phyloP scores from a whole-genome alignment of 2,113 vertebrate genomes.

The Amblyornis subalaris region DNA sequence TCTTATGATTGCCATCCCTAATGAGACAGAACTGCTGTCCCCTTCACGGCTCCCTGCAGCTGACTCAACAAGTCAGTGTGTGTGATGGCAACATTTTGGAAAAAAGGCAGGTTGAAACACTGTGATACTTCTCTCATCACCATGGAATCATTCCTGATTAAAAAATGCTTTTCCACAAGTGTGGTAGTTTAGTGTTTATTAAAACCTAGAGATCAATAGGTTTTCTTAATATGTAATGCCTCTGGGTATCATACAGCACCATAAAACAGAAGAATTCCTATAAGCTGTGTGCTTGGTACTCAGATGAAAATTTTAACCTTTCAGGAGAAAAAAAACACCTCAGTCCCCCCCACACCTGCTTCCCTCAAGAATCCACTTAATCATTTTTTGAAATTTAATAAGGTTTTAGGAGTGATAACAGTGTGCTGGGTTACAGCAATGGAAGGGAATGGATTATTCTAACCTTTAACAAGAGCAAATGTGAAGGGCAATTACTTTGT shows the following conservation, averaged over 20 bases:
- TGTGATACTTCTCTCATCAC: neutral
- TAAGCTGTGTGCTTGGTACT: neutral
- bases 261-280: neutral
- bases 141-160: neutral
- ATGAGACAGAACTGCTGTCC: neutral
- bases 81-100: neutral
- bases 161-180: neutral
- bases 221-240: neutral
- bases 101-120: neutral
- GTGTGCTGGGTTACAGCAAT: neutral
- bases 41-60: neutral
- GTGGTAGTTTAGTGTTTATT: neutral
- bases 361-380: constrained; percentile 26
- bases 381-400: constrained; percentile 49
- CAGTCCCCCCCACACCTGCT: neutral
- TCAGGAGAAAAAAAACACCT: neutral
- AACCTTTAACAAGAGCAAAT: constrained; percentile 37
- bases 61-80: neutral
- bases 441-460: constrained; percentile 48
- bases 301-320: constrained; percentile 45
- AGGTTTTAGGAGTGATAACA: constrained; percentile 17
- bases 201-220: neutral
- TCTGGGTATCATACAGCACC: neutral
- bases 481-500: neutral
- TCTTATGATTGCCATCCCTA: neutral